These are phyloP conservation scores for Anthoscopus minutus DNA, from an alignment of 2,113 vertebrate genomes.

Conservation along the genomic window DNA sequence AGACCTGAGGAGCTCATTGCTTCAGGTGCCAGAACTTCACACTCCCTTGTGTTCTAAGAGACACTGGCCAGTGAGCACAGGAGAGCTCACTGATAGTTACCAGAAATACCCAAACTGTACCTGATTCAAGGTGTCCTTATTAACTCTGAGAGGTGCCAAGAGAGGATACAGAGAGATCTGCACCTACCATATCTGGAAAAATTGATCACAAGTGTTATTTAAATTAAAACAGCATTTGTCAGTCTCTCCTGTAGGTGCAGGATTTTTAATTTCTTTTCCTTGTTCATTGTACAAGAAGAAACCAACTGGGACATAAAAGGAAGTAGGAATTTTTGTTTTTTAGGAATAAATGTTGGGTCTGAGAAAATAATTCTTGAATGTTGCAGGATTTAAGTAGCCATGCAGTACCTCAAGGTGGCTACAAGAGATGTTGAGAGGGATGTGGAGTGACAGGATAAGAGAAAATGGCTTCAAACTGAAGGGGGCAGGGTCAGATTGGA, in stretches of 20 bases:
- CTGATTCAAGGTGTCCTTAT: not conserved
- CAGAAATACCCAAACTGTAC: not conserved
- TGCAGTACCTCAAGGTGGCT: not conserved
- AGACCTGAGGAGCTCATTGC: fast-evolving
- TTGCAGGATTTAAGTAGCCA: not conserved
- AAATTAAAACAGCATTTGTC: not conserved
- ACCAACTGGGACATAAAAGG: not conserved
- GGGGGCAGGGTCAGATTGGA: not conserved
- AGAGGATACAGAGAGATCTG: not conserved
- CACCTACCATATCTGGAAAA: not conserved
- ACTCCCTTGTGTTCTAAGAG: not conserved
- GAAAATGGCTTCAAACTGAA: not conserved
- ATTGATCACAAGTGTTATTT: not conserved
- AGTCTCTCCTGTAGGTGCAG: not conserved
- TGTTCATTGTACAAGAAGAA: not conserved
- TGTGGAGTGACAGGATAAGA: not conserved
- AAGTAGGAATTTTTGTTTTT: not conserved
- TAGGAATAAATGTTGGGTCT: not conserved
- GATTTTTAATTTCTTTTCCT: not conserved
- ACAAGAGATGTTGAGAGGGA: not conserved
- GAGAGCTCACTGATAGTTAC: not conserved
- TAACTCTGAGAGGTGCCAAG: not conserved
- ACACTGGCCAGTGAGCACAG: not conserved
- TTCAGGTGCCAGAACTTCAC: not conserved
- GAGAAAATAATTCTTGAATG: not conserved